Evolutionary conservation across 2,797 vertebrate species (phyloP).

Genomic region (Prunella strophiata): DNA sequence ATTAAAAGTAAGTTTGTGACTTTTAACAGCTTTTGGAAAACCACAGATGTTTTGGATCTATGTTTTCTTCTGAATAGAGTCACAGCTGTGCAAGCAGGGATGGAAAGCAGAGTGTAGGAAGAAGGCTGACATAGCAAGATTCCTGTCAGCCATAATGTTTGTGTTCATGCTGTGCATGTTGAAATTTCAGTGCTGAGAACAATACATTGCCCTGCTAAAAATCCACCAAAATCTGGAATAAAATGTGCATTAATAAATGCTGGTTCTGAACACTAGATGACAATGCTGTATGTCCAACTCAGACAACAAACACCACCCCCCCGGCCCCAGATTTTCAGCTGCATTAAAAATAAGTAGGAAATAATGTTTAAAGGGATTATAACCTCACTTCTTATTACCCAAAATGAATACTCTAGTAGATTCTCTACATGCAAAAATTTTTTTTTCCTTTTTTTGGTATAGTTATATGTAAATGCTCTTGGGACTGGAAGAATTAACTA

Average conservation of each 20-base stretch:
- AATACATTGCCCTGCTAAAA: neutral
- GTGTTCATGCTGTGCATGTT: neutral
- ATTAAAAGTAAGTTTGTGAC: neutral
- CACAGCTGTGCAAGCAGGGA: neutral
- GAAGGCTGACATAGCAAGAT: neutral
- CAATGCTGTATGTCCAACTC: neutral
- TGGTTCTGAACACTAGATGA: neutral
- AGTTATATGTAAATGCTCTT: neutral
- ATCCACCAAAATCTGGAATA: neutral
- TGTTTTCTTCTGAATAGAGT: neutral
- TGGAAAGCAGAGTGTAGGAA: neutral
- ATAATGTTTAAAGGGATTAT: neutral
- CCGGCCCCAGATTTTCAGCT: neutral
- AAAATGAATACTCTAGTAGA: neutral
- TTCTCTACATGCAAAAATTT: neutral
- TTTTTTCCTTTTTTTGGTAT: neutral
- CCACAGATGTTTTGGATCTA: neutral
- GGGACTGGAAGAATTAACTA: neutral
- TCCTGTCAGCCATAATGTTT: neutral
- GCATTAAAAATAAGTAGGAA: neutral
- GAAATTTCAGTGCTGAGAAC: neutral
- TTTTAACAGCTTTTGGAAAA: neutral
- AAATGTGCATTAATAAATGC: neutral
- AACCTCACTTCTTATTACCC: neutral
- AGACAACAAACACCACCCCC: fast-evolving